Evolutionary conservation across 2,797 vertebrate species (phyloP).

Genomic region (Phrynocephalus forsythii): DNA sequence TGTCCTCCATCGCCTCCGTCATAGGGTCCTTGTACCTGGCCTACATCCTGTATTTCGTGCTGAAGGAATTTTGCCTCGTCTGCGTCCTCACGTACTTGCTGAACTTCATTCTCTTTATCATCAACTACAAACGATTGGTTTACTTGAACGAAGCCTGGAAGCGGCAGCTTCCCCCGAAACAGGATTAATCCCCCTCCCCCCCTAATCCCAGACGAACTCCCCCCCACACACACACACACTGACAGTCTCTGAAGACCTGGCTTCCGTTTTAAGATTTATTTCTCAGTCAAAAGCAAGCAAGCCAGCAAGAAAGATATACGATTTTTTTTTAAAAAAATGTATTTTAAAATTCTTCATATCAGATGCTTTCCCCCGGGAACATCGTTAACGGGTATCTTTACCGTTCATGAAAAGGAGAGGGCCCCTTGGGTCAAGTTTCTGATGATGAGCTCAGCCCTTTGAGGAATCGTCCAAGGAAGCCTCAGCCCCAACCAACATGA

Average conservation of each 20-base stretch:
- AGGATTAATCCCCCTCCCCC: constrained; percentile 86
- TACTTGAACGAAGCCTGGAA: constrained; percentile 99
- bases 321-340: constrained; percentile 59
- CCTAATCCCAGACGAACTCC: constrained; percentile 73
- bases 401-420: constrained; percentile 72
- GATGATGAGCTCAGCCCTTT: constrained; percentile 74
- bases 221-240: constrained; percentile 65
- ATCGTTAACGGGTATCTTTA: constrained; percentile 76
- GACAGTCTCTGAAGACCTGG: constrained; percentile 88
- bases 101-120: constrained; percentile 98
- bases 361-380: constrained; percentile 73
- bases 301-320: too few relatives aligned
- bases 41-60: constrained; percentile 99
- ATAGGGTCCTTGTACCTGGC: constrained; percentile 96
- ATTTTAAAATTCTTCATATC: constrained; percentile 77
- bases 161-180: constrained; percentile 92
- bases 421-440: constrained; percentile 74
- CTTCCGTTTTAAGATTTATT: constrained; percentile 94
- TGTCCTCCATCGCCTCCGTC: constrained; percentile 95
- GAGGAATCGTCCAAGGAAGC: constrained; percentile 65
- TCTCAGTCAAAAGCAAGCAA: constrained; percentile 81
- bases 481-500: constrained; percentile 81
- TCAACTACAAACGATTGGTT: constrained; percentile 99
- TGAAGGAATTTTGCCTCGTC: constrained; percentile 98
- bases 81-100: constrained; percentile 94